Base-by-base conservation (phyloP, 2,888 invertebrate species). In the Apamea crenata region DNA sequence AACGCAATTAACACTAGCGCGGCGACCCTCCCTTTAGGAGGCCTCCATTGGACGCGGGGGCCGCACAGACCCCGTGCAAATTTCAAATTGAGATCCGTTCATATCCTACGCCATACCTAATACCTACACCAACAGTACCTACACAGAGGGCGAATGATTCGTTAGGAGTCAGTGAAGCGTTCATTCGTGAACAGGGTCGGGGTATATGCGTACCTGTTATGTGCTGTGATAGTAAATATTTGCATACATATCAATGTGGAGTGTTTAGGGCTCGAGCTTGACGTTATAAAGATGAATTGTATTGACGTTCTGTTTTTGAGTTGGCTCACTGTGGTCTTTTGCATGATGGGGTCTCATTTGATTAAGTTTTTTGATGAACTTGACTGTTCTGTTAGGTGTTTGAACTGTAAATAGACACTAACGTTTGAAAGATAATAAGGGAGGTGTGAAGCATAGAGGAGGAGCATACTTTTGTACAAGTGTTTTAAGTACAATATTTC, bases 121-220 rank as follows among this genome's bases (percentile, higher is more conserved):
- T 90, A 91, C 91, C 90, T 91, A 87, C 88, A 81, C n/a, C 36
- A 71, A 25, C 82, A 84, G 88, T 87, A 86, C 86, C 86, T 86
- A 82, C 87, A 89, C 91, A 90, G 92, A 91, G 93, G 92, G 92
- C 91, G 94, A 92, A 93, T 92, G 91, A 94, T 93, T 96, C 96
- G 96, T 96, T 95, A 95, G 95, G 93, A 96, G 94, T 93, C 96
- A 96, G 91, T 95, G 91, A 93, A 94, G 92, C 96, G 95, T 96
- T 95, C 96, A 96, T 87, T 93, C 95, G 96, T 95, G 95, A 95
- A 95, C 95, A 91, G 95, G 94, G 94, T 93, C 93, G 95, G 91
- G 91, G 91, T 93, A 92, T 92, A 92, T 93, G 90, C 92, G 91
- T 94, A 94, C 95, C 95, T 94, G 95, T 92, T 95, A 96, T 96